Conservation (phyloP, 2,888 invertebrate genomes). For the Drosophila ezoana region DNA sequence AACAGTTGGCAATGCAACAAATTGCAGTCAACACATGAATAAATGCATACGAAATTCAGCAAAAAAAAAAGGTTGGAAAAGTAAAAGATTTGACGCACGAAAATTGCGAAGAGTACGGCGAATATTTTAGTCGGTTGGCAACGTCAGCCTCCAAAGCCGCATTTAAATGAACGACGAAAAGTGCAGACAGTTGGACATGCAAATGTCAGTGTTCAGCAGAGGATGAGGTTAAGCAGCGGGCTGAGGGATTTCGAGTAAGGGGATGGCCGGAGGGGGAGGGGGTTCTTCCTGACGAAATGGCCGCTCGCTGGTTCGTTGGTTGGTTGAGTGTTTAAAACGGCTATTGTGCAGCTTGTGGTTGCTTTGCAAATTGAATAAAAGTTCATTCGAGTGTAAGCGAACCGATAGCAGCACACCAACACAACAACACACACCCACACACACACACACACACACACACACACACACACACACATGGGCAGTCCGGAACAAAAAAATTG, state of each 20-base stretch:
- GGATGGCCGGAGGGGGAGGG: conserved; percentile 8
- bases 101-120: conserved; percentile 48
- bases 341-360: conserved; percentile 82
- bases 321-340: conserved; percentile 74
- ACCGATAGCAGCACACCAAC: conserved; percentile 72
- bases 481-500: conserved; percentile 6
- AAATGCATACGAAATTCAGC: conserved; percentile 60
- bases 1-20: conserved; percentile 46
- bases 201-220: conserved; percentile 66
- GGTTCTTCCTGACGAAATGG: conserved; percentile 69
- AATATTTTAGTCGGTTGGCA: conserved; percentile 49
- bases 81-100: conserved; percentile 40
- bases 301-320: conserved; percentile 60
- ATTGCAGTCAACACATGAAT: conserved; percentile 70
- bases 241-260: neutral
- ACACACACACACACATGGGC: conserved; percentile 36
- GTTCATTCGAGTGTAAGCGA: conserved; percentile 82
- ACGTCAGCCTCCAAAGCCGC: conserved; percentile 48
- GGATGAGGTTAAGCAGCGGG: conserved; percentile 27
- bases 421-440: conserved; percentile 38
- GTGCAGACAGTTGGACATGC: conserved; percentile 72
- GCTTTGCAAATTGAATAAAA: conserved; percentile 82
- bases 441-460: conserved; percentile 32
- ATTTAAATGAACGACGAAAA: conserved; percentile 71
- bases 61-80: conserved; percentile 8